phyloP scores from a whole-genome alignment of 1,140 invertebrate genomes.

The Meteorus sp. region DNA sequence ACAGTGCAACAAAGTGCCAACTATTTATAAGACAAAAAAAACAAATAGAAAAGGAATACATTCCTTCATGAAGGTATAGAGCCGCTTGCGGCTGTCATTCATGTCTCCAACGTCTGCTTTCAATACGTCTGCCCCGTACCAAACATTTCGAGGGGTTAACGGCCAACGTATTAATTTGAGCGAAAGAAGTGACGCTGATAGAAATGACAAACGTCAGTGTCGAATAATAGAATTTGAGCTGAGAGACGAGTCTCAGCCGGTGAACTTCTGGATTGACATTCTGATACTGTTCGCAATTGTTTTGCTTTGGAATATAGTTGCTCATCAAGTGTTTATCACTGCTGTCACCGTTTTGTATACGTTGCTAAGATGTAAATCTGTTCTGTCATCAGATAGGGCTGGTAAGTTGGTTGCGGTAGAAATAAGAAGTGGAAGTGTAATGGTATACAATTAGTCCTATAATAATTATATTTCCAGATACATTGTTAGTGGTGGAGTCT shows the following conservation, averaged over 20 bases:
- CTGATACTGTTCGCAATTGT: background rate
- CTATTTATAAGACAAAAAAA: too few relatives aligned
- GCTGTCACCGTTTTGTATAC: background rate
- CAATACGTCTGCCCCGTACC: background rate
- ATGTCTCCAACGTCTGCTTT: background rate
- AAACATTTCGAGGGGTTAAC: conserved; percentile 14
- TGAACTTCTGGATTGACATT: conserved; percentile 1
- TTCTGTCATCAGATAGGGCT: conserved; percentile 6
- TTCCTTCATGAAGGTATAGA: background rate
- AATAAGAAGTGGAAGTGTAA: too few relatives aligned
- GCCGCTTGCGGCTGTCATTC: background rate
- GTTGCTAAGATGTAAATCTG: background rate
- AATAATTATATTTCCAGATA: conserved; percentile 48
- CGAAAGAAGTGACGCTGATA: background rate
- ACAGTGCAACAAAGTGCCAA: background rate
- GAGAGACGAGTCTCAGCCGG: background rate
- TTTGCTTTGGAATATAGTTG: background rate
- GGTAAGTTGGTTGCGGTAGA: conserved; percentile 11
- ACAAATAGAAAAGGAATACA: too few relatives aligned
- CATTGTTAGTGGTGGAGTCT: conserved; percentile 57
- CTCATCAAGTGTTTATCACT: background rate
- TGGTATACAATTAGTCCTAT: too few relatives aligned
- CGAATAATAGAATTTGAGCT: conserved; percentile 15
- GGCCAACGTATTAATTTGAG: conserved; percentile 6
- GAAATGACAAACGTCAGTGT: background rate